These are phyloP conservation scores for Ichneumoninae sp. DNA, from an alignment of 2,888 invertebrate genomes.

Conservation along the genomic window DNA sequence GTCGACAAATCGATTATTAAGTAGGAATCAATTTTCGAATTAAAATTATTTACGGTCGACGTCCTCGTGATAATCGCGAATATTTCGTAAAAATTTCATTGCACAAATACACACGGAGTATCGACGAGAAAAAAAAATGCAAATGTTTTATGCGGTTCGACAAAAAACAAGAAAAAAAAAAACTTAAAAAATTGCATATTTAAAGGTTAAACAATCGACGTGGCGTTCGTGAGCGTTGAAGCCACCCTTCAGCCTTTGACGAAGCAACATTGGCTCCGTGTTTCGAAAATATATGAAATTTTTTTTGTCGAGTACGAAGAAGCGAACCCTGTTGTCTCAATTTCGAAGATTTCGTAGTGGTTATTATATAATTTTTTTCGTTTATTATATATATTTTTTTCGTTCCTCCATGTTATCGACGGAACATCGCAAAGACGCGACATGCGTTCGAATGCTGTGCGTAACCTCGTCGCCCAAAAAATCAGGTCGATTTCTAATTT, in stretches of 20 bases:
- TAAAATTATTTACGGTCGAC: neutral
- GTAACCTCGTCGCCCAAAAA: too few species aligned
- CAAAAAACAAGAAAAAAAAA: neutral
- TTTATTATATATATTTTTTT: neutral
- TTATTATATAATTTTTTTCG: neutral
- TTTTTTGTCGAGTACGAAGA: neutral
- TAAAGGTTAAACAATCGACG: neutral
- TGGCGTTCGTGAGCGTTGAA: neutral
- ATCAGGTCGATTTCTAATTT: neutral
- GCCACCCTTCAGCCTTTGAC: neutral
- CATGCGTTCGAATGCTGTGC: too few species aligned
- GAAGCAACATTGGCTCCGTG: neutral
- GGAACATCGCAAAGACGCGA: neutral
- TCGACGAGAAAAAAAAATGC: neutral
- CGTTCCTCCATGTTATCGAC: neutral
- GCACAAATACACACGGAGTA: neutral
- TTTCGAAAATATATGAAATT: neutral
- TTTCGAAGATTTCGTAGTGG: neutral
- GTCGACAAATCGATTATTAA: slow-evolving; percentile 18
- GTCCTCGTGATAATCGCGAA: neutral
- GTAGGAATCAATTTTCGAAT: neutral
- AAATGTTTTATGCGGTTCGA: neutral
- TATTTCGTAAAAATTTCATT: slow-evolving; percentile 2
- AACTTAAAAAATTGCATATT: neutral
- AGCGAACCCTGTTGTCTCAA: slow-evolving; percentile 10